A percentile compares a stretch with the other conserved stretches of the same genome.
phyloP scores from a whole-genome alignment of 2,113 vertebrate species.

The Budorcas taxicolor region DNA sequence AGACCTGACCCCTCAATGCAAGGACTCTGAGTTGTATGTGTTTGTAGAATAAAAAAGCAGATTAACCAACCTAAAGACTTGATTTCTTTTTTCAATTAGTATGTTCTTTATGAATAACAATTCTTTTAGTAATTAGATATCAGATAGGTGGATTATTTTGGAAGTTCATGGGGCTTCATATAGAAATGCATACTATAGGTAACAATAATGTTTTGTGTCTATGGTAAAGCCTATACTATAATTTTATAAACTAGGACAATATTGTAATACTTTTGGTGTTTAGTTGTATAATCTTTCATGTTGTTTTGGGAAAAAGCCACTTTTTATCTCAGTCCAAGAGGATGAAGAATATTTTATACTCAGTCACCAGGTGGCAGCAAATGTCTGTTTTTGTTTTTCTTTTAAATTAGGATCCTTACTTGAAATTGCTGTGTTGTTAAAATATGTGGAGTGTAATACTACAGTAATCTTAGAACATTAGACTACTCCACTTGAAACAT shows the following conservation, averaged over 20 bases:
- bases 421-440: conserved; percentile 1
- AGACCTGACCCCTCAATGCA: neutral
- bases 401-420: neutral
- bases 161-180: neutral
- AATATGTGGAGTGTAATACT: neutral
- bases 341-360: conserved; percentile 19
- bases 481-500: neutral
- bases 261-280: neutral
- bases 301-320: neutral
- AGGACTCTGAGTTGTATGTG: neutral
- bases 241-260: neutral
- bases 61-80: neutral
- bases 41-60: neutral
- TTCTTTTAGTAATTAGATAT: neutral
- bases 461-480: neutral
- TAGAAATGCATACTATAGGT: neutral
- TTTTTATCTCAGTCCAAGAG: neutral
- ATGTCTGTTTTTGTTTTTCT: neutral
- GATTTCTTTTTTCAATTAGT: conserved; percentile 22
- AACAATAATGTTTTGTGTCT: neutral
- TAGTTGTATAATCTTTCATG: neutral
- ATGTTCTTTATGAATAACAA: neutral
- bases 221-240: neutral
- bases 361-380: conserved; percentile 70
- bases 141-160: neutral